A percentile compares a stretch with the other conserved stretches of the same genome.
phyloP scores from a whole-genome alignment of 2,797 vertebrate species.

The Clarias pachynema region DNA sequence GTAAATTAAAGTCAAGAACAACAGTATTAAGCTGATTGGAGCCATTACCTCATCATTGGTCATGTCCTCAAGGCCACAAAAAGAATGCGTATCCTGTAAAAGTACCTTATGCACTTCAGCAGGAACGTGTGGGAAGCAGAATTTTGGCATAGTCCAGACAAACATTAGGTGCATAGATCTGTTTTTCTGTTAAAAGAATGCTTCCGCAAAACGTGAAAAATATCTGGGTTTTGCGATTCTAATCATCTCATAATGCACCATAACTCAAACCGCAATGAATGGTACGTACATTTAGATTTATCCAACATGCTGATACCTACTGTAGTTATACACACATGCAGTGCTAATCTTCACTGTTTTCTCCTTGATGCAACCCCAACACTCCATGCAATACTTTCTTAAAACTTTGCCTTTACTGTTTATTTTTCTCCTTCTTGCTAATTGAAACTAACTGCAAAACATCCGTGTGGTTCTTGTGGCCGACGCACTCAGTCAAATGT shows the following conservation, averaged over 20 bases:
- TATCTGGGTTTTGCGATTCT: constrained; percentile 38
- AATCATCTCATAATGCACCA: constrained; percentile 4
- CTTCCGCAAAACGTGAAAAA: constrained; percentile 55
- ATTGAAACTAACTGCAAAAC: constrained; percentile 35
- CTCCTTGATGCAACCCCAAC: not conserved
- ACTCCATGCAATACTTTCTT: not conserved
- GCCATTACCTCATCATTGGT: constrained; percentile 11
- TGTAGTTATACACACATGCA: constrained; percentile 3
- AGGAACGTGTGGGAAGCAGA: not conserved
- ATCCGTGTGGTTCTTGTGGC: constrained; percentile 32
- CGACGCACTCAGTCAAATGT: constrained; percentile 11
- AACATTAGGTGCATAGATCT: not conserved
- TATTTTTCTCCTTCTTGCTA: constrained; percentile 30
- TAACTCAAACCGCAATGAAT: constrained; percentile 38
- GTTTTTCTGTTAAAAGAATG: constrained; percentile 62
- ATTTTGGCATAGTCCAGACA: constrained; percentile 3
- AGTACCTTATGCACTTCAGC: not conserved
- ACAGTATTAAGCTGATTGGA: not conserved
- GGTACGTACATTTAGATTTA: constrained; percentile 32
- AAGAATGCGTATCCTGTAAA: constrained; percentile 17
- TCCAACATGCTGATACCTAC: constrained; percentile 19
- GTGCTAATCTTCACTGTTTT: constrained; percentile 18
- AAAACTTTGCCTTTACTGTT: not conserved
- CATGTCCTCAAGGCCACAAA: not conserved
- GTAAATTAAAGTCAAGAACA: not conserved